These are phyloP conservation scores for Cyanoramphus novaezelandiae DNA, from an alignment of 2,113 vertebrate species.

Conservation along the genomic window DNA sequence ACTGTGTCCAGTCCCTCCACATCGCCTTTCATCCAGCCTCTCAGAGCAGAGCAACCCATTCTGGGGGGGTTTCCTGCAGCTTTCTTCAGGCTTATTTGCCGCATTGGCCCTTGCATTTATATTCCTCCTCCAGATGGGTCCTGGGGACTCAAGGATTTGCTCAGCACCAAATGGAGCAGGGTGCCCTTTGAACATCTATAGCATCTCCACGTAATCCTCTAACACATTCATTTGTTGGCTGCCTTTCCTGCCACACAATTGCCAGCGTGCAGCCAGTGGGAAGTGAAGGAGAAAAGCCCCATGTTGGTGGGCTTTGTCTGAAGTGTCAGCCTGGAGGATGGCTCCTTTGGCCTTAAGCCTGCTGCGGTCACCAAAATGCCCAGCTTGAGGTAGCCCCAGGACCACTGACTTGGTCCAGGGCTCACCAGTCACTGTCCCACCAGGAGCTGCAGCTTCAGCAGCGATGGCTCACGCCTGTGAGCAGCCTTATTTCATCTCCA, in stretches of 20 bases:
- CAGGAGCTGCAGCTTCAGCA: background rate
- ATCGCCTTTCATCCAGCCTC: background rate
- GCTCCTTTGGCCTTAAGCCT: background rate
- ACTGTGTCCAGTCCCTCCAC: background rate
- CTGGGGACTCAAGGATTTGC: background rate
- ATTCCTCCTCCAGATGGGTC: background rate
- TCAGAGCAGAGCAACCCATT: background rate
- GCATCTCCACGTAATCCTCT: background rate
- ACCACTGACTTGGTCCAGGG: background rate
- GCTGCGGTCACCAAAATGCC: background rate
- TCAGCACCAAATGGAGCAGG: background rate
- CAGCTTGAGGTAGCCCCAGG: background rate
- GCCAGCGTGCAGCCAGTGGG: background rate
- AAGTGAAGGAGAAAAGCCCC: background rate
- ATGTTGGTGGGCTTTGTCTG: background rate
- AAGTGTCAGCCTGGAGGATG: background rate
- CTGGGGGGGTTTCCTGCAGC: background rate
- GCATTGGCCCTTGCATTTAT: background rate
- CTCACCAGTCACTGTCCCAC: background rate
- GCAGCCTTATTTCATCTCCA: slow-evolving; percentile 6
- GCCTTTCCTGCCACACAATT: background rate
- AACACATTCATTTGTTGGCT: background rate
- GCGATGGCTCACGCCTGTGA: rapidly evolving
- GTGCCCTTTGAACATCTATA: background rate
- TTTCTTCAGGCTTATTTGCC: background rate